Percentiles rank a stretch among this genome's conserved stretches.
Evolutionary conservation across 1,140 invertebrate genomes (phyloP).

Genomic region (Diorhabda elongata): DNA sequence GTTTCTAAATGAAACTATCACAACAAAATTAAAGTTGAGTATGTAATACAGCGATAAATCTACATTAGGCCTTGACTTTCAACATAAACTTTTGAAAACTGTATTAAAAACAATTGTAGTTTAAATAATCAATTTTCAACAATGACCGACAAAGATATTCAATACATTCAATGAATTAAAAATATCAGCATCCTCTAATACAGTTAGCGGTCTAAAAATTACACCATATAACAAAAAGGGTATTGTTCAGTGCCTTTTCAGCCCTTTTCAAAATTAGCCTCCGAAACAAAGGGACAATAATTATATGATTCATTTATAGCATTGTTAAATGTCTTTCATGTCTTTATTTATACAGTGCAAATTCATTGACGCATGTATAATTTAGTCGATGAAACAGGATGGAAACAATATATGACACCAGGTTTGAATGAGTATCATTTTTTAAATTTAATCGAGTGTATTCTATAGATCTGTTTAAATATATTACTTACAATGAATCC

Average conservation of each 20-base stretch:
- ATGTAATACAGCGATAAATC: no score
- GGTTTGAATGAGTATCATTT: not conserved
- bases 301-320: constrained; percentile 4
- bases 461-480: not conserved
- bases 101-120: no score
- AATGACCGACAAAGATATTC: no score
- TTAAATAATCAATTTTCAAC: no score
- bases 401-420: not conserved
- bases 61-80: no score
- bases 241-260: not conserved
- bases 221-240: not conserved
- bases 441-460: not conserved
- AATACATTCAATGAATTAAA: no score
- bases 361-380: constrained; percentile 6
- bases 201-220: not conserved
- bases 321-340: not conserved
- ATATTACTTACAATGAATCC: not conserved
- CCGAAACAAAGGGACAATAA: not conserved
- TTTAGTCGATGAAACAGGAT: constrained; percentile 1
- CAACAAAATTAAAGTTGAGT: no score
- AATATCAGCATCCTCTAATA: not conserved
- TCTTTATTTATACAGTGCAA: not conserved
- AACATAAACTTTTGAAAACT: no score
- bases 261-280: not conserved
- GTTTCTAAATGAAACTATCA: no score